Base-by-base conservation (phyloP, 2,888 invertebrate genomes). In the Sympetrum striolatum region DNA sequence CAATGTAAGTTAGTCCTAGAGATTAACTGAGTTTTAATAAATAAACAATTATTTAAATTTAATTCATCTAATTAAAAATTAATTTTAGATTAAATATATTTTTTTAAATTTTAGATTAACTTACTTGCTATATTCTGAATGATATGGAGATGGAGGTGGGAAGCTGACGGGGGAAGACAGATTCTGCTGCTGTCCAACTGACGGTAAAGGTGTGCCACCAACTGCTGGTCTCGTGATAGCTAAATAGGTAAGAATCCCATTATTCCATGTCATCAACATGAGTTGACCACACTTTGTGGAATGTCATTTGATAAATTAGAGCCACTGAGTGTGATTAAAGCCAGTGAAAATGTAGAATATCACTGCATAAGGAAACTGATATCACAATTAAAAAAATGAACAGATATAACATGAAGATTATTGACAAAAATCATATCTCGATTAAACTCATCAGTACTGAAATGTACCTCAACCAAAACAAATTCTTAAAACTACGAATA, bases 71-170 rank as follows among this genome's bases (percentile, higher is more conserved):
- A 12, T 25, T 73, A 0, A 73, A 73, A 73, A 31, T 25, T 25
- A 22, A 73, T 25, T 64, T 73, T 73, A 73, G 53, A 18, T 5
- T 18, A 18, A 53, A 37, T 22, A 53, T 5, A 22, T 58, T 31
- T n/a, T n/a, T n/a, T n/a, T n/a, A n/a, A n/a, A n/a, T n/a, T n/a
- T n/a, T n/a, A n/a, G n/a, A n/a, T n/a, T 22, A 18, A 94, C 95
- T 94, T 94, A 97, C 97, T 96, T 97, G 96, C 96, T 97, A 92
- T 97, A 97, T 92, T 97, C 97, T 0, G 96, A 96, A 93, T 96
- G 96, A 93, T 97, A 97, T 0, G 97, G 97, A 31, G 97, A 97
- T 2, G 95, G 95, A n/a, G 96, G 95, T 91, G 97, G 96, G 93
- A 97, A 97, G 92, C 96, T 96, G 94, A 96, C 95, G 0, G 97